phyloP scores from a whole-genome alignment of 2,113 vertebrate species.

The Sorex fumeus region DNA sequence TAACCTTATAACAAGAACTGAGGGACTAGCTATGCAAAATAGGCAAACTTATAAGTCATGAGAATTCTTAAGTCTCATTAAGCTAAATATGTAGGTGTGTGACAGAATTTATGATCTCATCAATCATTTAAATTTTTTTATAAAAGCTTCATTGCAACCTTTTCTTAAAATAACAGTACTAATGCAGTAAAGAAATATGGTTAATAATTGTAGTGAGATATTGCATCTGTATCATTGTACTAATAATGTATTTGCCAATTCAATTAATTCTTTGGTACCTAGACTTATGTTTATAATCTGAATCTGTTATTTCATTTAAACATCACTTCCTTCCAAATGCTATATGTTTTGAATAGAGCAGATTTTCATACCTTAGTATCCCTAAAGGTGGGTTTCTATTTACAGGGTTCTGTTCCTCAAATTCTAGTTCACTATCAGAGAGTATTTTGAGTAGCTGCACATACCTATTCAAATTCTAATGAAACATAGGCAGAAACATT shows the following conservation, averaged over 20 bases:
- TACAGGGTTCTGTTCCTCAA: slow-evolving; percentile 64
- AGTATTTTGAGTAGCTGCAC: slow-evolving; percentile 64
- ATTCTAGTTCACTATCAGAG: slow-evolving; percentile 62
- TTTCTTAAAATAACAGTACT: background rate
- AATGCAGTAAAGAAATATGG: slow-evolving; percentile 42
- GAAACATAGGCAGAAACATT: slow-evolving; percentile 76
- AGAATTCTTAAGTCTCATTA: slow-evolving; percentile 1
- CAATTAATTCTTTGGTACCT: slow-evolving; percentile 39
- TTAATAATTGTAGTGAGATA: slow-evolving; percentile 35
- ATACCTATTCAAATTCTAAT: slow-evolving; percentile 81
- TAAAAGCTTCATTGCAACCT: background rate
- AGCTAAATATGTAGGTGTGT: slow-evolving; percentile 17
- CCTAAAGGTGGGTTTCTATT: slow-evolving; percentile 48
- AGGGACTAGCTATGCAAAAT: background rate
- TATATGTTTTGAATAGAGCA: slow-evolving; percentile 25
- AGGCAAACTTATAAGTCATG: background rate
- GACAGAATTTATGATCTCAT: background rate
- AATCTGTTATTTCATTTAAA: slow-evolving; percentile 66
- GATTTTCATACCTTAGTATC: slow-evolving; percentile 37
- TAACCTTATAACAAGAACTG: background rate
- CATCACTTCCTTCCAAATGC: slow-evolving; percentile 59
- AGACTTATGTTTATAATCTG: slow-evolving; percentile 29
- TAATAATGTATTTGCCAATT: slow-evolving; percentile 40
- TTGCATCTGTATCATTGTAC: slow-evolving; percentile 29
- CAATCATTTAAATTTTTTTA: background rate